Evolutionary conservation across 2,797 vertebrate genomes (phyloP), one percentile per base, ranked within the genome.

Genomic region (Gymnocypris eckloni): DNA sequence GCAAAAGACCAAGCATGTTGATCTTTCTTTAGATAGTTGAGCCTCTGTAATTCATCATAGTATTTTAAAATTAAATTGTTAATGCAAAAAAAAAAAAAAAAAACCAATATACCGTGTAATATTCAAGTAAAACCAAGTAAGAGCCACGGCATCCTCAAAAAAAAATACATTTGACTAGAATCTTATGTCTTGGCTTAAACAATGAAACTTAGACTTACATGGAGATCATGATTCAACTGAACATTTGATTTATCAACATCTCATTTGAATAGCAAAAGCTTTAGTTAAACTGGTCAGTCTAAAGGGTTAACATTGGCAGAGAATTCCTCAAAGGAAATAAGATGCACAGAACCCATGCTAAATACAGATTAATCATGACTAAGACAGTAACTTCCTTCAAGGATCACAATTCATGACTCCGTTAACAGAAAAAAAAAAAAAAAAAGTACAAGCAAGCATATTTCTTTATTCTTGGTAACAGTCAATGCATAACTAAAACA

Each of bases 391-490:
- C 25, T 18, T 18, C 13, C 22, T 8, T 0, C 4, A 16, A 6
- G 9, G 25, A 2, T 16, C 13, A 28, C 9, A 1, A 16, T 9
- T 13, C 3, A 16, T 11, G 16, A 33, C 9, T 20, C n/a, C 4
- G 4, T 25, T 18, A 28, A 50, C 0, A 11, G 1, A 0, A 61
- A 12, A 12, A n/a, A n/a, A n/a, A 12, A n/a, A 11, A 8, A 56
- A 2, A 1, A 3, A 4, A 2, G 2, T 22, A 37, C 43, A 25
- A 39, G 6, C 0, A n/a, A 7, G 5, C 0, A 2, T 54, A 16
- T 54, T 33, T 33, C 20, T 71, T 77, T 77, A 77, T 33, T 33
- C 28, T 56, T 77, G 6, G 11, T 52, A 20, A 4, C 0, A 28
- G 50, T 25, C 0, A 25, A 75, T 28, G 2, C 48, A 52, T 52